Conservation (phyloP, 2,888 invertebrate genomes). For the Cynaeus angustus region DNA sequence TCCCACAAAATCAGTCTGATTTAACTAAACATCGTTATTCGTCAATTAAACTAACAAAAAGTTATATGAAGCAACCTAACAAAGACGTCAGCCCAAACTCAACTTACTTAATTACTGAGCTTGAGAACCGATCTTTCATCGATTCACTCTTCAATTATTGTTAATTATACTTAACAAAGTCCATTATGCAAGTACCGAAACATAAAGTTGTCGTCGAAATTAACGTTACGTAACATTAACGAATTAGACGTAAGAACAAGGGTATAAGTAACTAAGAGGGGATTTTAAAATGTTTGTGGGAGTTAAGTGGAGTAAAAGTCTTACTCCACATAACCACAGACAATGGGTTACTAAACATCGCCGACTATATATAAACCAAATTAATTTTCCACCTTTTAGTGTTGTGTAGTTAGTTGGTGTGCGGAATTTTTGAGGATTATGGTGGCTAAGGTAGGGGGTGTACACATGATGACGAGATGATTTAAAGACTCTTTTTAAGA, state of each 20-base stretch:
- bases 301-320: constrained; percentile 68
- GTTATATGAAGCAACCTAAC: constrained; percentile 12
- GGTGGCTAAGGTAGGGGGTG: constrained; percentile 30
- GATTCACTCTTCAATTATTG: constrained; percentile 5
- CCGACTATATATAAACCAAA: constrained; percentile 68
- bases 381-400: constrained; percentile 63
- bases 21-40: not conserved
- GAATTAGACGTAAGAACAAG: constrained; percentile 4
- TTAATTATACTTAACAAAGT: constrained; percentile 14
- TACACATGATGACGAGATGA: not conserved
- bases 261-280: constrained; percentile 39
- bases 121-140: constrained; percentile 30
- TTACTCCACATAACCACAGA: constrained; percentile 68
- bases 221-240: constrained; percentile 14
- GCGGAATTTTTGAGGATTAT: constrained; percentile 14
- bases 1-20: constrained; percentile 7
- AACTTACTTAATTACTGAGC: constrained; percentile 26
- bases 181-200: constrained; percentile 20
- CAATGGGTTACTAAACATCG: constrained; percentile 69
- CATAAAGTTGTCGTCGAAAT: constrained; percentile 30
- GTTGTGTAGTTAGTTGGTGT: constrained; percentile 35
- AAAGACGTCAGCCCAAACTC: constrained; percentile 14
- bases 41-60: not conserved
- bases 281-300: constrained; percentile 61
- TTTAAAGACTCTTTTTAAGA: constrained; percentile 16